Evolutionary conservation across 2,797 vertebrate species (phyloP).

Genomic region (Coluber constrictor): DNA sequence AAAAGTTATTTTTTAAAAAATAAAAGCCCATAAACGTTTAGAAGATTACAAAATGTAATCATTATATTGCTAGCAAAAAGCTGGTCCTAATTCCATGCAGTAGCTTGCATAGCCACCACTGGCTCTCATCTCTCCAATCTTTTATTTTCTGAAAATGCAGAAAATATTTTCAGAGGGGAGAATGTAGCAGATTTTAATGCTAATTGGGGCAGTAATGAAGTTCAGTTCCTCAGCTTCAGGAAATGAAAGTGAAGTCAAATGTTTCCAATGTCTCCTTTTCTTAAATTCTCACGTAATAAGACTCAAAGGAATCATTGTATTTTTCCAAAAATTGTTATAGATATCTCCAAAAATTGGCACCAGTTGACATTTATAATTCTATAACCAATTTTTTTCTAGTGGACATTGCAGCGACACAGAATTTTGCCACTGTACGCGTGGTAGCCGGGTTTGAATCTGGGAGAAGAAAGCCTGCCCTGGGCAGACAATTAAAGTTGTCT

Average conservation of each 20-base stretch:
- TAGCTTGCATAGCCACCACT: not conserved
- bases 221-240: slow-evolving; percentile 19
- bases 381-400: too few relatives aligned
- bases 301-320: slow-evolving; percentile 21
- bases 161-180: slow-evolving; percentile 31
- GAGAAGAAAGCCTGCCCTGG: too few relatives aligned
- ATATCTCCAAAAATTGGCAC: too few relatives aligned
- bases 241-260: not conserved
- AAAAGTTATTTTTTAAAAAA: not conserved
- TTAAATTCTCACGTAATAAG: slow-evolving; percentile 29
- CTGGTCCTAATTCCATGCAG: not conserved
- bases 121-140: not conserved
- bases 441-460: too few relatives aligned
- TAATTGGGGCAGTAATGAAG: slow-evolving; percentile 21
- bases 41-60: not conserved
- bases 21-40: not conserved
- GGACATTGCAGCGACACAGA: too few relatives aligned
- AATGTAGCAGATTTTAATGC: slow-evolving; percentile 19
- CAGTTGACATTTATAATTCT: too few relatives aligned
- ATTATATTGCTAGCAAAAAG: not conserved
- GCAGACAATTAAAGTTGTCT: too few relatives aligned
- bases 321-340: too few relatives aligned
- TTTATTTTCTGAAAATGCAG: slow-evolving; percentile 9
- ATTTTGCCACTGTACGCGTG: too few relatives aligned
- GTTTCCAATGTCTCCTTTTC: slow-evolving; percentile 1